Evolutionary conservation across 2,113 vertebrate species (phyloP).

Genomic region (Mus spicilegus): DNA sequence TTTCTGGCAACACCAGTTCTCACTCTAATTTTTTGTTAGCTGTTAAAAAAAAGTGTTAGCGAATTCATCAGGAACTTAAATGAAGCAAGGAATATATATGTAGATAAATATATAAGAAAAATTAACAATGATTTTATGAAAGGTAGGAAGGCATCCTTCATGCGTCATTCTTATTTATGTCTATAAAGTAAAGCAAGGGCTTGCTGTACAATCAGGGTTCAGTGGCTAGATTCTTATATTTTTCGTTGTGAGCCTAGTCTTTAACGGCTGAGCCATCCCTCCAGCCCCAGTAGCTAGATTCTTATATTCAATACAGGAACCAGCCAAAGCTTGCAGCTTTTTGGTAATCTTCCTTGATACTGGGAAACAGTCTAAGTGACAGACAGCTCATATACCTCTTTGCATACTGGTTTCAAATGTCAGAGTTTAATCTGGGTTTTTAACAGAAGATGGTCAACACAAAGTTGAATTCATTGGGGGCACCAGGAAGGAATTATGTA

Average conservation of each 20-base stretch:
- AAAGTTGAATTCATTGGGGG: neutral
- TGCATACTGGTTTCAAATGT: neutral
- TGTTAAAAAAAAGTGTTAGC: conserved; percentile 13
- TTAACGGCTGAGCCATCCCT: no score
- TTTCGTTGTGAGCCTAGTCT: no score
- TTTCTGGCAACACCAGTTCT: conserved; percentile 31
- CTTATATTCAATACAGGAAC: neutral
- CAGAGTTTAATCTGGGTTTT: conserved; percentile 15
- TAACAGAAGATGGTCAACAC: neutral
- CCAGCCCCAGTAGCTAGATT: no score
- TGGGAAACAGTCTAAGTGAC: neutral
- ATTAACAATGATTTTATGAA: conserved; percentile 33
- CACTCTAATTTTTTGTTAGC: neutral
- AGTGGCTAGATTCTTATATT: neutral
- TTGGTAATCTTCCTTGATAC: neutral
- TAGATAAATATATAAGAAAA: neutral
- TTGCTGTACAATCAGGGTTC: conserved; percentile 40
- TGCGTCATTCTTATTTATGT: neutral
- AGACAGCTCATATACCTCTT: neutral
- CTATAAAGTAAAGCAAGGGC: neutral
- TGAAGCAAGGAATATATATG: neutral
- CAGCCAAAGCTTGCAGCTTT: neutral
- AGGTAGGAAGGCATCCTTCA: conserved; percentile 12
- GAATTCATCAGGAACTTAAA: conserved; percentile 37
- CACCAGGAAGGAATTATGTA: neutral